Percentiles rank a stretch among this genome's conserved stretches.
Evolutionary conservation across 2,888 invertebrate genomes (phyloP).

Genomic region (Pristionchus arcanus): DNA sequence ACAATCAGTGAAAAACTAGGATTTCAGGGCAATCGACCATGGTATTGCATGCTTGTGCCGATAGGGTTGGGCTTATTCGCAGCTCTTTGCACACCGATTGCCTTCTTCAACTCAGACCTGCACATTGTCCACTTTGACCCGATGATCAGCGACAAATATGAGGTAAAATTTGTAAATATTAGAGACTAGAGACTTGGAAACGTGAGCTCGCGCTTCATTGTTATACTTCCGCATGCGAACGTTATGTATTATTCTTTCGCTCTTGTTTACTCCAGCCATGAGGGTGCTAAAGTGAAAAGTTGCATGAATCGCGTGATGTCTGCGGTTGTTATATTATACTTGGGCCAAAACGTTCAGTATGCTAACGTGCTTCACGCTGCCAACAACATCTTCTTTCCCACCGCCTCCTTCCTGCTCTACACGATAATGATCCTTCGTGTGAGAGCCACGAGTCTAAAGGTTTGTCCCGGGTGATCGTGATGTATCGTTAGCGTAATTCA

Average conservation of each 20-base stretch:
- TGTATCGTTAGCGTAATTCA: too few species aligned
- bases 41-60: background rate
- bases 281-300: too few species aligned
- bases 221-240: too few species aligned
- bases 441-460: background rate
- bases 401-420: background rate
- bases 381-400: slow-evolving; percentile 40
- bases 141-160: slow-evolving; percentile 16
- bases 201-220: too few species aligned
- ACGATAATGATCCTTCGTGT: slow-evolving; percentile 4
- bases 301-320: too few species aligned
- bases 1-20: background rate
- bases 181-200: too few species aligned
- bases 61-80: background rate
- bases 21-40: background rate
- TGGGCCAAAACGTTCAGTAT: too few species aligned
- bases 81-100: background rate
- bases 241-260: background rate
- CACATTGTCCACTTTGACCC: slow-evolving; percentile 36
- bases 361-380: background rate
- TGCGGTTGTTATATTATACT: too few species aligned
- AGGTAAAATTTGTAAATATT: background rate
- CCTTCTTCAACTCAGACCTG: slow-evolving; percentile 39
- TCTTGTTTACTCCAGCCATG: background rate
- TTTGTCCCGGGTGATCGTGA: too few species aligned